phyloP scores from a whole-genome alignment of 2,797 vertebrate genomes.

The Brotula barbata region DNA sequence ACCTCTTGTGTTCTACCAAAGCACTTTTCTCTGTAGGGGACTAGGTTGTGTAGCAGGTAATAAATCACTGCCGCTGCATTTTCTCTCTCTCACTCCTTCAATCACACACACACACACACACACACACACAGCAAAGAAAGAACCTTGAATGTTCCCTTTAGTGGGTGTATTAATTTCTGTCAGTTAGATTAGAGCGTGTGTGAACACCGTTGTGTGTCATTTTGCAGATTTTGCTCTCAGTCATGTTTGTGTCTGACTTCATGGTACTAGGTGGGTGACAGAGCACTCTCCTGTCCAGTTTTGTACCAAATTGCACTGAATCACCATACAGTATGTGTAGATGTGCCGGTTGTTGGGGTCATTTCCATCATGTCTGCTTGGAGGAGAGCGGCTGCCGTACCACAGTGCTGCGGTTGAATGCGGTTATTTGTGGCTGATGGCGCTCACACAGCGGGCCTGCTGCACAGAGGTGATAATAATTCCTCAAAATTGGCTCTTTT shows the following conservation, averaged over 20 bases:
- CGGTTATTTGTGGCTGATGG: slow-evolving; percentile 36
- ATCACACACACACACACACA: slow-evolving; percentile 1
- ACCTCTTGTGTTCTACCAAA: slow-evolving; percentile 32
- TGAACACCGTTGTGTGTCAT: slow-evolving; percentile 27
- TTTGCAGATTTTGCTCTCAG: slow-evolving; percentile 50
- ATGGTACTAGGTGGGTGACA: slow-evolving; percentile 29
- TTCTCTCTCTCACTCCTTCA: neutral
- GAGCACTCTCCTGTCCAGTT: slow-evolving; percentile 36
- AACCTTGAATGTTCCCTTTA: slow-evolving; percentile 25
- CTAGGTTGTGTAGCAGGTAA: slow-evolving; percentile 37
- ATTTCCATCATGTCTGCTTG: slow-evolving; percentile 10
- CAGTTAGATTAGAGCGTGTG: slow-evolving; percentile 9
- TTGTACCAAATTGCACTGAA: slow-evolving; percentile 1
- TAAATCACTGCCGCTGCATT: slow-evolving; percentile 40
- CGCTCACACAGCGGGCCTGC: too few species aligned
- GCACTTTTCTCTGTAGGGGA: slow-evolving; percentile 37
- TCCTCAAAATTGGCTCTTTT: slow-evolving; percentile 64
- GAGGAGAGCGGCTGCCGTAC: neutral
- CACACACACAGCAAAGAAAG: slow-evolving; percentile 7
- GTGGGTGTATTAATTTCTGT: slow-evolving; percentile 36
- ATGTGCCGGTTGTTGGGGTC: slow-evolving; percentile 1
- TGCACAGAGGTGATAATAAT: slow-evolving; percentile 51
- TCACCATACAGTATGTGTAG: neutral
- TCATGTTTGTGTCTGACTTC: slow-evolving; percentile 48
- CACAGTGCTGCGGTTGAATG: slow-evolving; percentile 2